These are phyloP conservation scores for Oryzias curvinotus DNA, from an alignment of 2,113 vertebrate species.

Conservation along the genomic window DNA sequence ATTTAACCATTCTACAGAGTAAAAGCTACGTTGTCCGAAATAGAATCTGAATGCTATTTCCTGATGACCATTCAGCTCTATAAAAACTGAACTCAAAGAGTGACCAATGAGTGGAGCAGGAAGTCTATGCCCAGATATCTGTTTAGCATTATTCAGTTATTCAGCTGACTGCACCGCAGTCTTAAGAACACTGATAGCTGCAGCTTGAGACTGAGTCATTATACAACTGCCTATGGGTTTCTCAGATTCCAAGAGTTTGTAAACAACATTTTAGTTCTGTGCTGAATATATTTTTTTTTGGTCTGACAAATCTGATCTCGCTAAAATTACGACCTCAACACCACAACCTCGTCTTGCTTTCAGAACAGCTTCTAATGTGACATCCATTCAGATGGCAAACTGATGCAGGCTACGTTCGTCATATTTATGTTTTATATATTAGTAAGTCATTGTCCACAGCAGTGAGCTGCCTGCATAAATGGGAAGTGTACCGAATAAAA, in stretches of 20 bases:
- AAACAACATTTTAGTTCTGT: neutral
- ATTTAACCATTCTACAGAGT: neutral
- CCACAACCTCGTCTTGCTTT: slow-evolving; percentile 9
- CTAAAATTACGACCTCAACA: neutral
- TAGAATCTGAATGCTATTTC: neutral
- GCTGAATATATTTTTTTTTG: too few species aligned
- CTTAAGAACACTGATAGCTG: neutral
- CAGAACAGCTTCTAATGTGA: slow-evolving; percentile 13
- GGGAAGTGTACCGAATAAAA: slow-evolving; percentile 37
- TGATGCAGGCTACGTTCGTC: slow-evolving; percentile 49
- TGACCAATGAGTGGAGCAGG: neutral
- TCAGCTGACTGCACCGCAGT: neutral
- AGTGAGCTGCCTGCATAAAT: slow-evolving; percentile 46
- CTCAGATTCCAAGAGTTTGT: neutral
- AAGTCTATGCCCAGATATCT: neutral
- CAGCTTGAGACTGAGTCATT: neutral
- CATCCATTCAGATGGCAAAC: slow-evolving; percentile 19
- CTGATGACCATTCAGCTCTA: neutral
- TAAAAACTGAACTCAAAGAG: neutral
- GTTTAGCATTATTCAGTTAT: neutral
- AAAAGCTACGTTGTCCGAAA: neutral
- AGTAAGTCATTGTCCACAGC: slow-evolving; percentile 52
- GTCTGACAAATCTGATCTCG: neutral
- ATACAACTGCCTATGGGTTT: neutral
- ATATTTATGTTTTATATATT: slow-evolving; percentile 60